Base-by-base conservation (phyloP, 2,113 vertebrate genomes). In the Circaetus gallicus region DNA sequence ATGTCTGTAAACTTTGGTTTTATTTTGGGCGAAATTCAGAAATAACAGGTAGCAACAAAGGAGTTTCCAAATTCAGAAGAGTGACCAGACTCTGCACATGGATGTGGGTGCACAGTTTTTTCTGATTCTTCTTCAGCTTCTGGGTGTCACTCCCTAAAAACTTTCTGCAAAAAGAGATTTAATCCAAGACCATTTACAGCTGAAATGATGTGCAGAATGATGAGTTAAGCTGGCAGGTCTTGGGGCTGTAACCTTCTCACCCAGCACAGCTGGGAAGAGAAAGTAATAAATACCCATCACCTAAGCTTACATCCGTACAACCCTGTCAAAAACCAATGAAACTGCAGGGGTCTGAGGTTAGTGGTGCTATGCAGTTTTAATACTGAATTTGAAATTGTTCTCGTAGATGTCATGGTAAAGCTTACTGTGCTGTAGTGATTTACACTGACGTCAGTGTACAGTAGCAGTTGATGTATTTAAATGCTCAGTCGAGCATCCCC, bases 221-320 rank as follows among this genome's bases (percentile, higher is more conserved):
- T n/a, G 49, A 69, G 25, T 12, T 52, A 42, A 61, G 55, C 55
- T 70, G 55, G 25, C 16, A 40, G 21, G 15, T 58, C 32, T 40
- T 40, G 32, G 17, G 25, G 18, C 67, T 79, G 53, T 63, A 49
- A 62, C 42, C 13, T 43, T 72, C 71, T 82, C 47, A 78, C 45
- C 36, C 49, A 52, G 72, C 24, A 50, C 32, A 62, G 28, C 47
- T 31, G 55, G 32, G 49, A 87, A 43, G 58, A 77, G 52, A 49
- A 55, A 56, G 42, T 17, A 50, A 14, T 63, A 6, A 0, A 2
- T 43, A 24, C 73, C 40, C 29, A 13, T 52, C 0, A 0, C 42
- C 36, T 50, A 13, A 50, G 24, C 59, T 62, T 62, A 24, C 18
- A 29, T 40, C 47, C 0, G 0, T 67, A 73, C 47, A 40, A 20